A percentile compares a stretch with the other conserved stretches of the same genome.
Evolutionary conservation across 2,797 vertebrate species (phyloP).

Genomic region (Dermochelys coriacea): DNA sequence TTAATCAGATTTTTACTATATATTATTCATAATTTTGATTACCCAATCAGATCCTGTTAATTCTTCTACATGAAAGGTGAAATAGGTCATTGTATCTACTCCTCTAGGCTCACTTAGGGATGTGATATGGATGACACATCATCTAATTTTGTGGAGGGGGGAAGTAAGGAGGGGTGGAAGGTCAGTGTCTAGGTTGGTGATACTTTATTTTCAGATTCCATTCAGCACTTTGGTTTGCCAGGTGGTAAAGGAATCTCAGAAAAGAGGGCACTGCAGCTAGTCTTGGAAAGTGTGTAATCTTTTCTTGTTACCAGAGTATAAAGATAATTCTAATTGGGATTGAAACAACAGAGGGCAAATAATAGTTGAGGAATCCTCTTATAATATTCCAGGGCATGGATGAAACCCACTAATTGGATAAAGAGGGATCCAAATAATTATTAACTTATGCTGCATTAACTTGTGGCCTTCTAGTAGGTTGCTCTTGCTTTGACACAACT

Average conservation of each 20-base stretch:
- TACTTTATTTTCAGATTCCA: constrained; percentile 40
- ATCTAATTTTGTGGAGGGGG: not conserved
- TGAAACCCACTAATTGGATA: constrained; percentile 83
- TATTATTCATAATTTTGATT: constrained; percentile 25
- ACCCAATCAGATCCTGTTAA: not conserved
- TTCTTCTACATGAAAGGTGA: constrained; percentile 17
- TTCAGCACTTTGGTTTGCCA: not conserved
- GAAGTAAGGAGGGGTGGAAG: not conserved
- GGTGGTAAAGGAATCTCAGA: constrained; percentile 33
- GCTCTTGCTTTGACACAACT: constrained; percentile 50
- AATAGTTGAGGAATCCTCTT: constrained; percentile 80
- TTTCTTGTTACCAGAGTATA: constrained; percentile 61
- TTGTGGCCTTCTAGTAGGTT: constrained; percentile 64
- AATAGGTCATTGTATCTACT: not conserved
- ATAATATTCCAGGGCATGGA: constrained; percentile 77
- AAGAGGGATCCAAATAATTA: constrained; percentile 83
- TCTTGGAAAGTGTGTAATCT: constrained; percentile 66
- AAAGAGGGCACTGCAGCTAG: constrained; percentile 65
- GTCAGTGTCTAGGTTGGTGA: not conserved
- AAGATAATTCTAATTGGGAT: constrained; percentile 79
- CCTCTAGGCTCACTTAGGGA: not conserved
- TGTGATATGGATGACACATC: not conserved
- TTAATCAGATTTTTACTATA: not conserved
- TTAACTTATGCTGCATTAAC: constrained; percentile 75
- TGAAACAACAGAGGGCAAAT: constrained; percentile 77